Evolutionary conservation across 2,888 invertebrate species (phyloP).

Genomic region (Catocala sponsa): DNA sequence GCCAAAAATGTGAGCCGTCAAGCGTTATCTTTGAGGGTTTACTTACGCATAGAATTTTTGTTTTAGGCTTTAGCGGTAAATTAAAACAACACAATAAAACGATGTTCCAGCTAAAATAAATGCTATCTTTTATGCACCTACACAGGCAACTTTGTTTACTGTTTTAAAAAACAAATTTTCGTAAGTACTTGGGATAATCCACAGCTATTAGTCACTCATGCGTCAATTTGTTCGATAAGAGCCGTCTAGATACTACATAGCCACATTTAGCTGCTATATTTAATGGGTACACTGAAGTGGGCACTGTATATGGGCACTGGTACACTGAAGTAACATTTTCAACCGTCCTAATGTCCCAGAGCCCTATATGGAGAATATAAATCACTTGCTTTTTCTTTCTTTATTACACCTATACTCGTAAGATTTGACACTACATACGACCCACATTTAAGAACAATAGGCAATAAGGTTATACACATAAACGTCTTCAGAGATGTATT

Average conservation of each 20-base stretch:
- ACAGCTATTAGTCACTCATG: no score
- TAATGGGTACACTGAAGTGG: no score
- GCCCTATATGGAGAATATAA: conserved; percentile 14
- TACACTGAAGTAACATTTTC: conserved; percentile 5
- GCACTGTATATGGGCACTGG: no score
- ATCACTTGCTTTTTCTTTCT: conserved; percentile 20
- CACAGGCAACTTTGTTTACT: no score
- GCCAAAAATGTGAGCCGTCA: conserved; percentile 14
- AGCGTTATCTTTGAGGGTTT: conserved; percentile 16
- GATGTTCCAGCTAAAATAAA: no score
- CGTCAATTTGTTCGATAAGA: no score
- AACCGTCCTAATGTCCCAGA: conserved; percentile 13
- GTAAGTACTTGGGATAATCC: no score
- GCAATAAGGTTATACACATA: conserved; percentile 2
- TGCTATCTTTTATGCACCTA: no score
- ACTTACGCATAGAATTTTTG: neutral
- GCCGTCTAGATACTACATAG: no score
- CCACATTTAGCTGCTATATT: no score
- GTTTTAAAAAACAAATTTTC: no score
- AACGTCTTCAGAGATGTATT: no score
- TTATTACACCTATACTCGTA: conserved; percentile 16
- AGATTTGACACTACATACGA: conserved; percentile 16
- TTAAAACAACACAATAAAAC: neutral
- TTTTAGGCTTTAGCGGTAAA: neutral
- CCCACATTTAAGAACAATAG: conserved; percentile 23